Percentiles rank a stretch among this genome's conserved stretches.
Evolutionary conservation across 2,113 vertebrate genomes (phyloP).

Genomic region (Heliornis fulica): DNA sequence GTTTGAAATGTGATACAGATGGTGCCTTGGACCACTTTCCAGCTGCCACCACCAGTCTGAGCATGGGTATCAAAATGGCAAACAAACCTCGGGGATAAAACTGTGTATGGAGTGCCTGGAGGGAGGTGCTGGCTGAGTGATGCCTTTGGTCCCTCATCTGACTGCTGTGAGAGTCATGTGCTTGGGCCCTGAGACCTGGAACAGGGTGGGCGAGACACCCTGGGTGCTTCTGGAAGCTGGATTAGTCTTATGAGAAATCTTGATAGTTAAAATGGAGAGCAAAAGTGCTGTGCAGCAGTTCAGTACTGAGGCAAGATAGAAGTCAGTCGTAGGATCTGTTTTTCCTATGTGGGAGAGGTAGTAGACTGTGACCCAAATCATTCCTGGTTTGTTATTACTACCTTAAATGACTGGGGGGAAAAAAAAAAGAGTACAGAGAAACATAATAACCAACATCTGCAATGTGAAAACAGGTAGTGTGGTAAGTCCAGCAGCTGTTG

Average conservation of each 20-base stretch:
- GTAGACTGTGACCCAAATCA: neutral
- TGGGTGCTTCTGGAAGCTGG: neutral
- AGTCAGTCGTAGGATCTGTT: neutral
- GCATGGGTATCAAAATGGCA: conserved; percentile 29
- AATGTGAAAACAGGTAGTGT: neutral
- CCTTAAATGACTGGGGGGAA: neutral
- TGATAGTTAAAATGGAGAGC: neutral
- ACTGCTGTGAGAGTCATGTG: neutral
- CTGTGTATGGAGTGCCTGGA: conserved; percentile 44
- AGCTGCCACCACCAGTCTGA: neutral
- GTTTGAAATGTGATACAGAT: neutral
- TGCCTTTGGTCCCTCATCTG: neutral
- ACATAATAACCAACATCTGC: neutral
- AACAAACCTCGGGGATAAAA: conserved; percentile 41
- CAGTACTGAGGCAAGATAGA: neutral
- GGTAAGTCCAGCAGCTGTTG: neutral
- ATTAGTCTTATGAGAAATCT: neutral
- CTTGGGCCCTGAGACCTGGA: neutral
- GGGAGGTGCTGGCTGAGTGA: neutral
- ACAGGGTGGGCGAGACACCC: accelerated
- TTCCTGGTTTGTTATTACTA: neutral
- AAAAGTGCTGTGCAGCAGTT: neutral
- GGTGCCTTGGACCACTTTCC: conserved; percentile 11
- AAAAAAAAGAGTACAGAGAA: neutral
- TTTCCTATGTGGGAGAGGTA: neutral